Base-by-base conservation (phyloP, 2,888 invertebrate species). In the Lordiphosa andalusiaca region DNA sequence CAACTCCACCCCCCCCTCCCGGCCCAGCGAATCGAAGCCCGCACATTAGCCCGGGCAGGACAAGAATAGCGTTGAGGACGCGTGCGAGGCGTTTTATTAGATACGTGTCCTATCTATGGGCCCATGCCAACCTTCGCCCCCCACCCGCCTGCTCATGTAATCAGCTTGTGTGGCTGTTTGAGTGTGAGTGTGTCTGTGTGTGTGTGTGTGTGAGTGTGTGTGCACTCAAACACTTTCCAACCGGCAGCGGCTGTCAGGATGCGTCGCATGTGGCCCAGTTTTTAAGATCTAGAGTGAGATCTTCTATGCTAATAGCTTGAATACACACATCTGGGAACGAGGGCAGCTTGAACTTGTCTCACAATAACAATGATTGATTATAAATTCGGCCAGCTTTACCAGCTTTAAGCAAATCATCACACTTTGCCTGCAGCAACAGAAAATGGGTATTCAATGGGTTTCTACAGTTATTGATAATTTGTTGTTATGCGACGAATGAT, bases 21-120 rank as follows among this genome's bases (percentile, higher is more conserved):
- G 25, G 25, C 25, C 7, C 1, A 44, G 41, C 53, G 69, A 70
- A 75, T 83, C 77, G 77, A 81, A 83, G 65, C 55, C 37, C 54
- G 44, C 56, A 56, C 65, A 69, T 67, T 63, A 58, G 54, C 51
- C 46, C n/a, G 3, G 47, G 21, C 37, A 21, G 39, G 40, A 72
- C 40, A 35, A 39, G 46, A 72, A 50, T 6, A 16, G 19, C 13
- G 6, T 37, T 16, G 36, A 37, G 13, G 38, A 54, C 61, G 83
- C 76, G 76, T 84, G 67, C 68, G 44, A 63, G 67, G 62, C 73
- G 67, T 73, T 80, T 84, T 83, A 80, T 80, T 80, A 76, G 80
- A 75, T 75, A 84, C 80, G 80, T 80, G 80, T 74, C 65, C 85
- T 80, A 80, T 80, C 80, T 77, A 54, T 62, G 40, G 69, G 36